Base-by-base conservation (phyloP, 2,113 vertebrate species). In the Cryptomyrus ogoouensis region DNA sequence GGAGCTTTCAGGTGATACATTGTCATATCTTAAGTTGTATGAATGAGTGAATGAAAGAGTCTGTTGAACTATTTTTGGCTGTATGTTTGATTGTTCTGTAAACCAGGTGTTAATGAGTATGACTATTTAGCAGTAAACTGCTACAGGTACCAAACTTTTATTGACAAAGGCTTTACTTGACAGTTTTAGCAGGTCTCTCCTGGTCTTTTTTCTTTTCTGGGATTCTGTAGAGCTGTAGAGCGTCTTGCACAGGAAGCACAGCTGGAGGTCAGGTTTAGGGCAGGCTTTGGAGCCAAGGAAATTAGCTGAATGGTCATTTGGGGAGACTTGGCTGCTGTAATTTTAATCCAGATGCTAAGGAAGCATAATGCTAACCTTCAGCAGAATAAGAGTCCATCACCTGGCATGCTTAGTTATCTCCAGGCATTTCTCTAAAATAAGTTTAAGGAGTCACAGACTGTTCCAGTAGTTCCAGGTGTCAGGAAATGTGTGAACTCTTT, bases 281-380 rank as follows among this genome's bases (percentile, higher is more conserved):
- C 27, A 27, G 44, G 10, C n/a, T 19, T 35, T 49, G 13, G 49
- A 49, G 84, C 84, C 80, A 84, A 84, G 17, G 42, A 84, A 84
- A 87, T 21, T 27, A 17, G 84, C 13, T 53, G 49, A 50, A 53
- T 2, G 47, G 17, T 52, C 49, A 31, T 27, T 87, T 53, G 47
- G 39, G 46, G 39, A 50, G 46, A 87, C 47, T 50, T n/a, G 15
- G 46, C n/a, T 50, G 46, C 52, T 53, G 12, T 35, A 53, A 50
- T 27, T 87, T 87, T 31, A 84, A 84, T 46, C 39, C 83, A 84
- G 83, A 24, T 84, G 83, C 9, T 84, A n/a, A 84, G 46, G 83
- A 80, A 42, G 31, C 74, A 77, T 39, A 77, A 77, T 77, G 74
- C 74, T 77, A 77, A 77, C 74, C 31, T 77, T 77, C 15, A 77